Evolutionary conservation across 2,113 vertebrate species (phyloP).

Genomic region (Lophura nycthemera): DNA sequence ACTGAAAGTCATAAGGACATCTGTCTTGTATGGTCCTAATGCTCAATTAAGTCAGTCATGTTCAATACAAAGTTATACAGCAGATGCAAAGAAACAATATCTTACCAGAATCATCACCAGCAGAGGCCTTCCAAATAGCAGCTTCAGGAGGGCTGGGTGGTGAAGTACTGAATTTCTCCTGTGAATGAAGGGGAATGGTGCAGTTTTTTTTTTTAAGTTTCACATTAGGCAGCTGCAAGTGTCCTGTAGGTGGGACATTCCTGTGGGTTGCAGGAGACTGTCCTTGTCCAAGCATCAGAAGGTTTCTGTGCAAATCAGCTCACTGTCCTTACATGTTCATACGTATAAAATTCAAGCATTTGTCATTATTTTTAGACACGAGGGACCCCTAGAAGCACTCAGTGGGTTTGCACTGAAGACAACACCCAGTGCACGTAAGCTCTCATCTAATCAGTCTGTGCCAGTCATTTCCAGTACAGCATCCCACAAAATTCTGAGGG

Average conservation of each 20-base stretch:
- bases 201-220: conserved; percentile 3
- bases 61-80: not conserved
- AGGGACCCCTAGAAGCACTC: not conserved
- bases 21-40: accelerated
- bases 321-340: not conserved
- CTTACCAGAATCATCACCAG: not conserved
- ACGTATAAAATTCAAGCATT: not conserved
- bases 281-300: conserved; percentile 7
- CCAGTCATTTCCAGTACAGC: not conserved
- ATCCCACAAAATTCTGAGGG: not conserved
- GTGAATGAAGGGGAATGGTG: conserved; percentile 29
- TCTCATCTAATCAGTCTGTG: not conserved
- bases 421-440: not conserved
- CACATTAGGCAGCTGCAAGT: not conserved
- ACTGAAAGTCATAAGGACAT: accelerated
- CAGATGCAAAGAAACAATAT: not conserved
- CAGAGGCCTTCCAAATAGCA: not conserved
- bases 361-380: not conserved
- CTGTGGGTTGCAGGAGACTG: not conserved
- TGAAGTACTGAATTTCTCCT: conserved; percentile 24
- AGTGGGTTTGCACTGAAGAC: not conserved
- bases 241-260: not conserved
- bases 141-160: not conserved
- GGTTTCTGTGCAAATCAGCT: conserved; percentile 1
- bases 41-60: not conserved